Conservation (phyloP, 2,797 vertebrate species). For the Triplophysa yarkandensis region DNA sequence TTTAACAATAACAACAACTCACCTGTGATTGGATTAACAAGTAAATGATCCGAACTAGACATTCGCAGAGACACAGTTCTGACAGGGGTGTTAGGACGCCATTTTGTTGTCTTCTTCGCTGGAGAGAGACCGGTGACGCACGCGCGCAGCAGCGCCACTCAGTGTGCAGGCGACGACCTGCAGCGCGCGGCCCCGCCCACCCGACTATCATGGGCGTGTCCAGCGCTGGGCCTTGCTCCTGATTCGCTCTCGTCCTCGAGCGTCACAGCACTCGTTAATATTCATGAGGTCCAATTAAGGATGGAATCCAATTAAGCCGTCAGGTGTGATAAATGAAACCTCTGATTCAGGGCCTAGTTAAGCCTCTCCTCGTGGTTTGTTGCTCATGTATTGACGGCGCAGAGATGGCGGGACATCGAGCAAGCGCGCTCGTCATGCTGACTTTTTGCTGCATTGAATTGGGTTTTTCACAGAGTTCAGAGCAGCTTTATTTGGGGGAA, state of each 20-base stretch:
- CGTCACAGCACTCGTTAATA: background rate
- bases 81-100: background rate
- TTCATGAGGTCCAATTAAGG: background rate
- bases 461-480: background rate
- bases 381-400: background rate
- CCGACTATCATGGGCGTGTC: background rate
- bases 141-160: background rate
- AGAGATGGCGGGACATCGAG: background rate
- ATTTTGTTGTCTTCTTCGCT: background rate
- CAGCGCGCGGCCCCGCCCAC: background rate
- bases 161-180: background rate
- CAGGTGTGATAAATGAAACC: constrained; percentile 14
- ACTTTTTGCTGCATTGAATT: background rate
- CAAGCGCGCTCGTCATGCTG: background rate
- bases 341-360: too few relatives aligned
- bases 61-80: background rate
- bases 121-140: background rate
- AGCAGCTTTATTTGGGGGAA: background rate
- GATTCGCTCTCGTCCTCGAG: too few relatives aligned
- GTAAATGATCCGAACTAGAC: background rate
- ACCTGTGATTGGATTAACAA: background rate
- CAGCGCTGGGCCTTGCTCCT: background rate
- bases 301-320: background rate
- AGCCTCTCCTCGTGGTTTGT: background rate
- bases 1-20: background rate